Evolutionary conservation across 1,140 invertebrate species (phyloP).

Genomic region (Amyelois transitella): DNA sequence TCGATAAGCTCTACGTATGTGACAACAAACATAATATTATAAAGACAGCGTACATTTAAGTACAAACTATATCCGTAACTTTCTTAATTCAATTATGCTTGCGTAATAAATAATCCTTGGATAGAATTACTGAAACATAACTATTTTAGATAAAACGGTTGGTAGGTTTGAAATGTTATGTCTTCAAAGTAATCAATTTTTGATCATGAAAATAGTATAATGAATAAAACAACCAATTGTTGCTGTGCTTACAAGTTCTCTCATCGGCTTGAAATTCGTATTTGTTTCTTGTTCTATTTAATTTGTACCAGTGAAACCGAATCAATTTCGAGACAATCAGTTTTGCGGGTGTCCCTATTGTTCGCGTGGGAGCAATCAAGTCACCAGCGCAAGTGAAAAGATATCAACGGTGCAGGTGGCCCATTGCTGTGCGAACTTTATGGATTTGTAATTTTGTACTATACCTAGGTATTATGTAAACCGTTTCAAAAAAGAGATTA

Average conservation of each 20-base stretch:
- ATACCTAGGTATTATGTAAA: too few species aligned
- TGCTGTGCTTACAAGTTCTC: too few species aligned
- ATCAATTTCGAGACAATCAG: slow-evolving; percentile 55
- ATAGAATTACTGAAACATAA: too few species aligned
- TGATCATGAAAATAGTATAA: too few species aligned
- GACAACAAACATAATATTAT: background rate
- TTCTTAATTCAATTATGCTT: slow-evolving; percentile 27
- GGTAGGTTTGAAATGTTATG: too few species aligned
- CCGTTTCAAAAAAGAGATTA: too few species aligned
- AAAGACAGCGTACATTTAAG: background rate
- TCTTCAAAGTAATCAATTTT: too few species aligned
- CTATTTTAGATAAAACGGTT: too few species aligned
- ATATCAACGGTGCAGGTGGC: background rate
- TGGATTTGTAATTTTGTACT: too few species aligned
- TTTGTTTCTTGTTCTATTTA: slow-evolving; percentile 46
- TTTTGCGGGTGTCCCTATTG: slow-evolving; percentile 52
- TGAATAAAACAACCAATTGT: too few species aligned
- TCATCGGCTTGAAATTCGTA: too few species aligned
- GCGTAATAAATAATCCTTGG: slow-evolving; percentile 19
- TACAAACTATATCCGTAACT: slow-evolving; percentile 1
- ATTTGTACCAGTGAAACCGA: slow-evolving; percentile 49
- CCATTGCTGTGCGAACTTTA: background rate
- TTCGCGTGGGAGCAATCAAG: slow-evolving; percentile 53
- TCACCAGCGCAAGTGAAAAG: slow-evolving; percentile 43
- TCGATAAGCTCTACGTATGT: slow-evolving; percentile 3